Percentiles rank a stretch among this genome's conserved stretches.
These are phyloP conservation scores for Chiroxiphia lanceolata DNA, from an alignment of 2,797 vertebrate species.

Conservation along the genomic window DNA sequence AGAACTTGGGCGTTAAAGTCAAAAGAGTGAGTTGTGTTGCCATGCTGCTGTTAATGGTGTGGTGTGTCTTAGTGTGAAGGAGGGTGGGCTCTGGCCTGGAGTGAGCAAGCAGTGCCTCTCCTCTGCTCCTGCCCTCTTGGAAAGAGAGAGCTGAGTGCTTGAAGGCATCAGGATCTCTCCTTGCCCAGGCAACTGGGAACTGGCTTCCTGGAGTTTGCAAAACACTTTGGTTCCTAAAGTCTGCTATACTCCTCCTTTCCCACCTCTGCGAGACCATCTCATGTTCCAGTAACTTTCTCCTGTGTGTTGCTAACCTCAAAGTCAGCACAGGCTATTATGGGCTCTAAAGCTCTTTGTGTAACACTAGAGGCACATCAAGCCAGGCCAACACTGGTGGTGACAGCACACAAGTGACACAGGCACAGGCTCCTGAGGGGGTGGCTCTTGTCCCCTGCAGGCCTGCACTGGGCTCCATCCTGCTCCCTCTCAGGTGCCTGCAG, in stretches of 20 bases:
- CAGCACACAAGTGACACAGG: background rate
- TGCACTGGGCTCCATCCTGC: background rate
- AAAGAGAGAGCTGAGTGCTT: background rate
- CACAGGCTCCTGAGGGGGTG: background rate
- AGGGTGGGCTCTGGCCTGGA: background rate
- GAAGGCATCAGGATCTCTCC: background rate
- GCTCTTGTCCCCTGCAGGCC: background rate
- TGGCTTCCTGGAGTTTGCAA: background rate
- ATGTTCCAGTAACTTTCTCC: background rate
- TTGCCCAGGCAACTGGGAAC: background rate
- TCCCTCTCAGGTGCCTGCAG: background rate
- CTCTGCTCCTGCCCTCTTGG: background rate
- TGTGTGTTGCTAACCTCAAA: background rate
- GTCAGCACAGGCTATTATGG: background rate
- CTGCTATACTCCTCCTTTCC: background rate
- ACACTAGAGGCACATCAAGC: background rate
- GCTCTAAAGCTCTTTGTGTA: background rate
- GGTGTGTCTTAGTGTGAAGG: rapidly evolving
- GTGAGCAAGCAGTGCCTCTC: background rate
- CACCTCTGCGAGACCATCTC: background rate
- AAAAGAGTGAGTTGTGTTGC: conserved; percentile 87
- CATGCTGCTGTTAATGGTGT: background rate
- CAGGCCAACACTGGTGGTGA: background rate
- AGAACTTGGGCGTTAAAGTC: conserved; percentile 98
- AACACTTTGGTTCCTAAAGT: background rate